These are phyloP conservation scores for Leucophora obtusa DNA, from an alignment of 2,888 invertebrate genomes.

Conservation along the genomic window DNA sequence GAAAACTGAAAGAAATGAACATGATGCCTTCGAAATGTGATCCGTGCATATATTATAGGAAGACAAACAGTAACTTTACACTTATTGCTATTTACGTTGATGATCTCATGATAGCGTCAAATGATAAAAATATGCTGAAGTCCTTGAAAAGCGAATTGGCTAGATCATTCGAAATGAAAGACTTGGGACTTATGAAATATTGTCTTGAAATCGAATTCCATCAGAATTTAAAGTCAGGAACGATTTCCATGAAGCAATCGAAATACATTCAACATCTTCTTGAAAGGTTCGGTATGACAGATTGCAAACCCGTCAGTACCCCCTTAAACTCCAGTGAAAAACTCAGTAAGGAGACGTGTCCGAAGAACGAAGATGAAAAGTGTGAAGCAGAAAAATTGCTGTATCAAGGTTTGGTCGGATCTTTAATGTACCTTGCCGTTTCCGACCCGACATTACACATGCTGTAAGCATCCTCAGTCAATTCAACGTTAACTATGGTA, in stretches of 20 bases:
- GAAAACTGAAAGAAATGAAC: constrained; percentile 57
- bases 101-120: constrained; percentile 43
- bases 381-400: constrained; percentile 35
- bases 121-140: constrained; percentile 16
- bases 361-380: constrained; percentile 40
- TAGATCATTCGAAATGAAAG: constrained; percentile 53
- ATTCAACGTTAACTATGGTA: constrained; percentile 49
- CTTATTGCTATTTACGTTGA: constrained; percentile 51
- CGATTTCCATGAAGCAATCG: constrained; percentile 38
- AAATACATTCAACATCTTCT: constrained; percentile 42
- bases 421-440: constrained; percentile 56
- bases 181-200: constrained; percentile 49
- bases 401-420: constrained; percentile 49
- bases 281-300: too few species aligned
- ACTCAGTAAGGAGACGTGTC: constrained; percentile 45
- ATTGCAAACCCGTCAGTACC: neutral
- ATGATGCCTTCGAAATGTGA: constrained; percentile 59
- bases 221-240: constrained; percentile 19
- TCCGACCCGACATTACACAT: constrained; percentile 62
- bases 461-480: constrained; percentile 53
- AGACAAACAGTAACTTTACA: neutral
- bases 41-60: constrained; percentile 58
- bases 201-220: constrained; percentile 54
- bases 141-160: constrained; percentile 36
- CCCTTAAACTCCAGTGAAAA: constrained; percentile 52